Evolutionary conservation across 1,140 invertebrate genomes (phyloP).

Genomic region (Heliconius hermathena): DNA sequence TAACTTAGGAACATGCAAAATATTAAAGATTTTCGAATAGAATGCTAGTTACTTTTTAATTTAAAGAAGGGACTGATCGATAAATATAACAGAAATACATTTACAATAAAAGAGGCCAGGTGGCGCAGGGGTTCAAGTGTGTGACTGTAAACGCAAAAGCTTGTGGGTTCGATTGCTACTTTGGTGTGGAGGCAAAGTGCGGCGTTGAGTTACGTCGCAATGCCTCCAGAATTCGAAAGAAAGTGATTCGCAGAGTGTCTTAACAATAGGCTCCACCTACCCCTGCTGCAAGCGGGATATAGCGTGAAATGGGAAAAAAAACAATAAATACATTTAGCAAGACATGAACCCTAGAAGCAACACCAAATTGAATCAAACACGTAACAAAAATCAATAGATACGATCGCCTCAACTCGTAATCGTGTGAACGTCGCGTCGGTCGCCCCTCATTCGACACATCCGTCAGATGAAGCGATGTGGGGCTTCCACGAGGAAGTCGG

Average conservation of each 20-base stretch:
- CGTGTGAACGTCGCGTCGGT: slow-evolving; percentile 25
- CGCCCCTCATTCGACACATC: slow-evolving; percentile 23
- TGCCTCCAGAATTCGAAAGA: no score
- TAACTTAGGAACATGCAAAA: background rate
- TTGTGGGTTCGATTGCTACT: no score
- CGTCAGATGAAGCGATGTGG: slow-evolving; percentile 17
- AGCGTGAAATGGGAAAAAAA: background rate
- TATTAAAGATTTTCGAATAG: background rate
- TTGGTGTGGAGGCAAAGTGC: no score
- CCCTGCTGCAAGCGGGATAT: no score
- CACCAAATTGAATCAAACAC: slow-evolving; percentile 22
- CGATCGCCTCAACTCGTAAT: slow-evolving; percentile 15
- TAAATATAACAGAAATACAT: background rate
- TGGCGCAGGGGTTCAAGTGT: no score
- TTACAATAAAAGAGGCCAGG: no score
- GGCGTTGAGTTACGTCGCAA: no score
- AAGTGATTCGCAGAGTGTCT: no score
- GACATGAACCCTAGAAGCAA: background rate
- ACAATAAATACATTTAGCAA: background rate
- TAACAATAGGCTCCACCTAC: no score
- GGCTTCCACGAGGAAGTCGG: background rate
- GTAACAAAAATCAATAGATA: slow-evolving; percentile 23
- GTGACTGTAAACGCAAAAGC: no score
- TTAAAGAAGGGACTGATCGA: background rate
- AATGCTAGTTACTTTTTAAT: background rate